Percentiles rank a stretch among this genome's conserved stretches.
These are phyloP conservation scores for Lacanobia oleracea DNA, from an alignment of 2,888 invertebrate genomes.

Conservation along the genomic window DNA sequence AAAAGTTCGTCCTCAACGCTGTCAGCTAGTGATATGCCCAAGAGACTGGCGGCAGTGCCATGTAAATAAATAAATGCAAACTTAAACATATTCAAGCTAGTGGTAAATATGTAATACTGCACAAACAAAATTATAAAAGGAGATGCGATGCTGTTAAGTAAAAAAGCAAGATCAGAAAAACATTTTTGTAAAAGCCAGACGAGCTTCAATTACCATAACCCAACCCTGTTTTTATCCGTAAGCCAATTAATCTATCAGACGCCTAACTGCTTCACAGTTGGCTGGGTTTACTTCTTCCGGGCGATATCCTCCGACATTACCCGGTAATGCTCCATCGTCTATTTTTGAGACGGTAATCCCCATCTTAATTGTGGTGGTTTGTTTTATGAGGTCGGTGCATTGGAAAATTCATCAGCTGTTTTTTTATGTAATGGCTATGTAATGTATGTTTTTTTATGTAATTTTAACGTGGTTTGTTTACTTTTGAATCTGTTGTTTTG, in stretches of 20 bases:
- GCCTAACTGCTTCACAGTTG: constrained; percentile 57
- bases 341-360: constrained; percentile 48
- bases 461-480: not conserved
- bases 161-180: constrained; percentile 26
- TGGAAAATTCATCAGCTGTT: constrained; percentile 17
- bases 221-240: constrained; percentile 55
- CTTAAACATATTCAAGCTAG: no score
- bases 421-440: constrained; percentile 17
- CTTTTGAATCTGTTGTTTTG: not conserved
- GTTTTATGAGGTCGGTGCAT: constrained; percentile 37
- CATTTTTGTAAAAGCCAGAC: constrained; percentile 23
- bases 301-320: constrained; percentile 62
- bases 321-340: constrained; percentile 52
- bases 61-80: no score
- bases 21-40: no score
- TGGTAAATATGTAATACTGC: no score
- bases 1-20: no score
- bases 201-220: constrained; percentile 43
- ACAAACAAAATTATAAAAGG: no score
- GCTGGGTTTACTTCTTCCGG: constrained; percentile 62
- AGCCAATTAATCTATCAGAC: constrained; percentile 66
- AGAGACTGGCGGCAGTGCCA: no score
- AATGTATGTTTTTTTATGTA: constrained; percentile 10
- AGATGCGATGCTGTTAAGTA: no score
- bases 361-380: constrained; percentile 38